Conservation (phyloP, 1,140 invertebrate species). For the Aethina tumida region DNA sequence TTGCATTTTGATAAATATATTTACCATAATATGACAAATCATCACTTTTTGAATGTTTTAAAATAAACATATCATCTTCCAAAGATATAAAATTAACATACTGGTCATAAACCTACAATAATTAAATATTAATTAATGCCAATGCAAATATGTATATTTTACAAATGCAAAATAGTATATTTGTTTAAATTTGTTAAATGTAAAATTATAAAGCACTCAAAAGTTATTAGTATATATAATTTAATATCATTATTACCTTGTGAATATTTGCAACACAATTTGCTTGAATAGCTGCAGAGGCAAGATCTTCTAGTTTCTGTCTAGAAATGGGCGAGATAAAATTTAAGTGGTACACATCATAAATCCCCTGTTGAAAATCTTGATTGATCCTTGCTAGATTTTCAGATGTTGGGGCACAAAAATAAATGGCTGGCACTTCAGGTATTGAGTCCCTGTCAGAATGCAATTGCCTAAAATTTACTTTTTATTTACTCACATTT, state of each 20-base stretch:
- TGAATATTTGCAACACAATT: constrained; percentile 83
- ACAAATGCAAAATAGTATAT: not conserved
- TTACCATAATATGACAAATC: constrained; percentile 86
- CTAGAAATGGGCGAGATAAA: constrained; percentile 95
- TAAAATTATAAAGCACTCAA: constrained; percentile 6
- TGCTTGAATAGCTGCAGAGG: constrained; percentile 78
- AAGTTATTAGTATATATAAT: constrained; percentile 6
- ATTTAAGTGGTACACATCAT: constrained; percentile 95
- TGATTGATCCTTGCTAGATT: constrained; percentile 91
- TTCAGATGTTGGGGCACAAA: constrained; percentile 94
- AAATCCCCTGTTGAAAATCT: constrained; percentile 84
- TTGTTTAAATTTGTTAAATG: not conserved
- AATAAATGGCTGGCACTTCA: constrained; percentile 97
- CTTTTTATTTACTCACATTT: constrained; percentile 2
- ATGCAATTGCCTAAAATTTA: constrained; percentile 66
- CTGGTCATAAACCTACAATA: constrained; percentile 81
- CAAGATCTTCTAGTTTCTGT: constrained; percentile 92
- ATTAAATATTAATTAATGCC: constrained; percentile 1
- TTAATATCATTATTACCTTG: constrained; percentile 54
- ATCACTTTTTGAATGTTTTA: constrained; percentile 87
- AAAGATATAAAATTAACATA: constrained; percentile 98
- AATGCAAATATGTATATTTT: constrained; percentile 2
- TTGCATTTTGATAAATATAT: constrained; percentile 16
- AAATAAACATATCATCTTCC: constrained; percentile 95
- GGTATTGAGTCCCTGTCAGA: constrained; percentile 92